These are phyloP conservation scores for Nibea albiflora DNA, from an alignment of 2,113 vertebrate species.

Conservation along the genomic window DNA sequence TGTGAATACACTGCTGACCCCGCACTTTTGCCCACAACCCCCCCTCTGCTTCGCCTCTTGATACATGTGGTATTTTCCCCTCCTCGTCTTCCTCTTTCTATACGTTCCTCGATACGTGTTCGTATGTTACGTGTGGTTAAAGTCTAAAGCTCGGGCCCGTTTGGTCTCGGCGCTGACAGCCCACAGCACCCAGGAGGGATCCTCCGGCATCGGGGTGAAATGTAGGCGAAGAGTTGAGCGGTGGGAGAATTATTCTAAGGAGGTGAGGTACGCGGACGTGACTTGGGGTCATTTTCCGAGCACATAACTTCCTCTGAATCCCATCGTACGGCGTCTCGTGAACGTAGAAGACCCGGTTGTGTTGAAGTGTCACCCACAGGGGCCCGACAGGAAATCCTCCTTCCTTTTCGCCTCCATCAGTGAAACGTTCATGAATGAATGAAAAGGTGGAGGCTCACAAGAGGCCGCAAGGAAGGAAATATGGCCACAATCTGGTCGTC, in stretches of 20 bases:
- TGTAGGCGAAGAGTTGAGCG: conserved; percentile 49
- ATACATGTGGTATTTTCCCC: conserved; percentile 33
- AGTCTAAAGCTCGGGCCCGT: neutral
- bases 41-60: neutral
- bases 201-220: conserved; percentile 42
- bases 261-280: conserved; percentile 7
- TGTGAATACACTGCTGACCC: neutral
- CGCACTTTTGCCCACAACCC: conserved; percentile 16
- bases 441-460: too few relatives aligned
- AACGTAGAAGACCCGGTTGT: neutral
- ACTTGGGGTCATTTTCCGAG: conserved; percentile 1
- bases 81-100: conserved; percentile 33
- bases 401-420: conserved; percentile 6
- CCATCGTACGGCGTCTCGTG: neutral
- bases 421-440: conserved; percentile 3
- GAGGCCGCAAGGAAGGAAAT: neutral
- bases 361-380: conserved; percentile 35
- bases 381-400: conserved; percentile 26
- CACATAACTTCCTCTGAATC: neutral
- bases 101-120: conserved; percentile 32
- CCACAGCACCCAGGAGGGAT: conserved; percentile 48
- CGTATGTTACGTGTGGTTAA: conserved; percentile 32
- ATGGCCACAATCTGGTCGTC: neutral
- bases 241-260: conserved; percentile 32
- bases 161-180: conserved; percentile 56